phyloP scores from a whole-genome alignment of 2,113 vertebrate species.

The Panurus biarmicus region DNA sequence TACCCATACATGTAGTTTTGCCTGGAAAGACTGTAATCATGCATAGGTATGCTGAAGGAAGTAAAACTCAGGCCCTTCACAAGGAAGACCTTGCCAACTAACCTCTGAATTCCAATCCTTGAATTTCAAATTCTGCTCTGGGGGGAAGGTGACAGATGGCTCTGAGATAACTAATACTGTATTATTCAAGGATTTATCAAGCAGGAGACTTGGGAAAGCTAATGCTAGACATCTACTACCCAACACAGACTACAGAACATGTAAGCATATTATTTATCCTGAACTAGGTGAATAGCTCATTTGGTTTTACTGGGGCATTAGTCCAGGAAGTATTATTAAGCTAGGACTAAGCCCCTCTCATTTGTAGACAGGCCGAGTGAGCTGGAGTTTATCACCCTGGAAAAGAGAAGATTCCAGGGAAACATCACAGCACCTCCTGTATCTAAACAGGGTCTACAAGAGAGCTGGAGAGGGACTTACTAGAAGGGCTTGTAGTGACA shows the following conservation, averaged over 20 bases:
- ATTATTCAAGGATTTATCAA: slow-evolving; percentile 5
- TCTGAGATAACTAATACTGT: neutral
- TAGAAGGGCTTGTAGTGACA: neutral
- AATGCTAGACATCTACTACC: neutral
- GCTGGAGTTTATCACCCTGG: neutral
- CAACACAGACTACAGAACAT: neutral
- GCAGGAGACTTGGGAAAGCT: neutral
- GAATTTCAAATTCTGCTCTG: neutral
- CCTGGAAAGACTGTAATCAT: neutral
- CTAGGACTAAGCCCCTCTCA: neutral
- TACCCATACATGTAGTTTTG: neutral
- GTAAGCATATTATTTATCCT: neutral
- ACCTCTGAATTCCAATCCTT: neutral
- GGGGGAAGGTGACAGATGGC: neutral
- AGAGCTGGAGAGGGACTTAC: neutral
- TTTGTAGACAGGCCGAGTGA: neutral
- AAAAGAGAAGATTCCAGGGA: neutral
- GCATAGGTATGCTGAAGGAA: neutral
- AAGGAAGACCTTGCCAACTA: neutral
- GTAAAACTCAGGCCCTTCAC: neutral
- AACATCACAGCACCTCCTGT: neutral
- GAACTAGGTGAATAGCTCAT: neutral
- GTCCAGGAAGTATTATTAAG: neutral
- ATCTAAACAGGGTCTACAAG: neutral
- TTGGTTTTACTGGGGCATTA: neutral